Conservation (phyloP, 2,888 invertebrate genomes). For the Gasteruption jaculator region DNA sequence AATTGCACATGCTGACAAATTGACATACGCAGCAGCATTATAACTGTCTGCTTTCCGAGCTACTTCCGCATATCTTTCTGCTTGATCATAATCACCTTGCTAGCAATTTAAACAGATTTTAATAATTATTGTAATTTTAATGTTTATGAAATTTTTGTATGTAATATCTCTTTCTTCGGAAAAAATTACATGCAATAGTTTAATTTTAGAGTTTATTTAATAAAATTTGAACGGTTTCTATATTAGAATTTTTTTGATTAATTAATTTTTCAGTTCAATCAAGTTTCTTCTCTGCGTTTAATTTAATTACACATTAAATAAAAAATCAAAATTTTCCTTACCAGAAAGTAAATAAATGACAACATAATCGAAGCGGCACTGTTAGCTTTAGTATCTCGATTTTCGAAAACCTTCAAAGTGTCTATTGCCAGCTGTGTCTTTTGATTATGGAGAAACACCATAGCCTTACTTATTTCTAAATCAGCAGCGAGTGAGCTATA, state of each 20-base stretch:
- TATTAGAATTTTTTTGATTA: too few species aligned
- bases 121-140: slow-evolving; percentile 5
- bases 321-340: slow-evolving; percentile 43
- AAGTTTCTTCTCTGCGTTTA: neutral
- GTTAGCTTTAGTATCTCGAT: slow-evolving; percentile 77
- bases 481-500: slow-evolving; percentile 79
- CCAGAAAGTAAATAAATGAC: slow-evolving; percentile 77
- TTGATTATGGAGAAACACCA: slow-evolving; percentile 77
- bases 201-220: too few species aligned
- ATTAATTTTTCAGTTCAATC: too few species aligned
- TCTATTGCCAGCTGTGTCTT: slow-evolving; percentile 78
- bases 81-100: slow-evolving; percentile 77
- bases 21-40: slow-evolving; percentile 79
- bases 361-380: slow-evolving; percentile 82
- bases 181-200: too few species aligned
- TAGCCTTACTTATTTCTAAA: slow-evolving; percentile 86
- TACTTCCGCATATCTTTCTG: slow-evolving; percentile 70
- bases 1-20: slow-evolving; percentile 77
- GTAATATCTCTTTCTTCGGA: too few species aligned
- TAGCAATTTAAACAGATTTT: too few species aligned
- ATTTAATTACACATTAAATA: neutral
- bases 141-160: too few species aligned
- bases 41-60: slow-evolving; percentile 72
- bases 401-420: slow-evolving; percentile 80
- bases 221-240: too few species aligned